These are phyloP conservation scores for Scotopteryx bipunctaria DNA, from an alignment of 2,888 invertebrate species.

Conservation along the genomic window DNA sequence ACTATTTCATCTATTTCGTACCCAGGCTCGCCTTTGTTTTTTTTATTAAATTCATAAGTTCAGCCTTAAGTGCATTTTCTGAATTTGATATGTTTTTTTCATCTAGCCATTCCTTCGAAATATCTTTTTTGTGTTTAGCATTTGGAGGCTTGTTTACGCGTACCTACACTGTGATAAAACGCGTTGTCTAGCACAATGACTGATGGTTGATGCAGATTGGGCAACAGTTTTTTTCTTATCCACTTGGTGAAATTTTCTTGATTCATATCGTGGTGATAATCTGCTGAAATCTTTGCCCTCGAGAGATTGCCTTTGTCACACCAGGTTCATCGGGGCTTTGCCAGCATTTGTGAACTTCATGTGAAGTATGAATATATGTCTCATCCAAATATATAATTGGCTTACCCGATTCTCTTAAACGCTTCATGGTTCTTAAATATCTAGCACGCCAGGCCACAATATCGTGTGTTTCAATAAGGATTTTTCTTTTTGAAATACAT, in stretches of 20 bases:
- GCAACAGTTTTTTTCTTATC: slow-evolving; percentile 11
- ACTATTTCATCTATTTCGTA: background rate
- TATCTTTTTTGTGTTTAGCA: slow-evolving; percentile 4
- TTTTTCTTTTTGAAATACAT: background rate
- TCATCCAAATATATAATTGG: background rate
- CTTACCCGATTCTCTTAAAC: background rate
- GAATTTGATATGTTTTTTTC: slow-evolving; percentile 1
- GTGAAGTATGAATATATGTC: background rate
- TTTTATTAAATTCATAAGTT: slow-evolving; percentile 1
- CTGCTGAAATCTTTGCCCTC: slow-evolving; percentile 13
- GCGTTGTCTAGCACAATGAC: slow-evolving; percentile 14
- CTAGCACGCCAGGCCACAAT: background rate
- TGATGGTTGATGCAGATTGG: slow-evolving; percentile 11
- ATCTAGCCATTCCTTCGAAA: slow-evolving; percentile 10
- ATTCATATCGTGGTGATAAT: slow-evolving; percentile 18
- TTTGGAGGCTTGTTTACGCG: slow-evolving; percentile 12
- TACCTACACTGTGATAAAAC: slow-evolving; percentile 11
- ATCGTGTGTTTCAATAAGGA: background rate
- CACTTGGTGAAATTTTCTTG: slow-evolving; percentile 17
- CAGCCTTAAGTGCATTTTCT: slow-evolving; percentile 8
- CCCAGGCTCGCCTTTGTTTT: background rate
- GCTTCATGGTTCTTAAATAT: background rate
- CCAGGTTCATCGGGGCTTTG: slow-evolving; percentile 10
- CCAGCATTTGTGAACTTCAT: slow-evolving; percentile 1
- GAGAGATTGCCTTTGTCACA: slow-evolving; percentile 16